Percentiles rank a stretch among this genome's conserved stretches.
Conservation (phyloP, 2,888 invertebrate species). For the Dicyrtomina minuta region DNA sequence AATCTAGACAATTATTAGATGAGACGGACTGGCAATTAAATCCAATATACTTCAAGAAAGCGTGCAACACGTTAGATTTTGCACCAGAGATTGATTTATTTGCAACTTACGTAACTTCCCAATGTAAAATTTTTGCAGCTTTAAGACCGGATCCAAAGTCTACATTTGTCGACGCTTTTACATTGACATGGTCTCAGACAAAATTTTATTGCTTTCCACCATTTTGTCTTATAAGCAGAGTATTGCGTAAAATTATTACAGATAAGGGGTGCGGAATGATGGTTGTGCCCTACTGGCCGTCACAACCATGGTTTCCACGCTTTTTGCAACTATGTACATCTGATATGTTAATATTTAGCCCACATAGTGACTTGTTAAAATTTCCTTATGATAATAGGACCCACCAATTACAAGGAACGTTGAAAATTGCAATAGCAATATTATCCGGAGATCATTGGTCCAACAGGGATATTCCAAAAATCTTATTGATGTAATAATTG, state of each 20-base stretch:
- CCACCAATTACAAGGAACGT: not conserved
- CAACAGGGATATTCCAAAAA: not conserved
- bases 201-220: constrained; percentile 4
- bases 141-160: not conserved
- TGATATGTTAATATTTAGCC: not conserved
- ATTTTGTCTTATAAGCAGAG: no score
- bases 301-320: no score
- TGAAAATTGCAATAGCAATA: not conserved
- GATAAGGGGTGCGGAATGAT: not conserved
- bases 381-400: not conserved
- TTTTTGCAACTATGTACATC: no score
- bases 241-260: no score
- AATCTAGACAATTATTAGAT: not conserved
- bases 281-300: no score
- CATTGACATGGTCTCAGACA: not conserved
- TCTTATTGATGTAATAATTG: not conserved
- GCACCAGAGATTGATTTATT: not conserved
- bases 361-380: not conserved
- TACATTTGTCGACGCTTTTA: not conserved
- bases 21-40: not conserved
- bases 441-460: not conserved
- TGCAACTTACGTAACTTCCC: no score
- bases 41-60: not conserved
- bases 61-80: not conserved
- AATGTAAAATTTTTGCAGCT: no score